Percentiles rank a stretch among this genome's conserved stretches.
phyloP scores from a whole-genome alignment of 2,888 invertebrate species.

The Epiblema foenella region DNA sequence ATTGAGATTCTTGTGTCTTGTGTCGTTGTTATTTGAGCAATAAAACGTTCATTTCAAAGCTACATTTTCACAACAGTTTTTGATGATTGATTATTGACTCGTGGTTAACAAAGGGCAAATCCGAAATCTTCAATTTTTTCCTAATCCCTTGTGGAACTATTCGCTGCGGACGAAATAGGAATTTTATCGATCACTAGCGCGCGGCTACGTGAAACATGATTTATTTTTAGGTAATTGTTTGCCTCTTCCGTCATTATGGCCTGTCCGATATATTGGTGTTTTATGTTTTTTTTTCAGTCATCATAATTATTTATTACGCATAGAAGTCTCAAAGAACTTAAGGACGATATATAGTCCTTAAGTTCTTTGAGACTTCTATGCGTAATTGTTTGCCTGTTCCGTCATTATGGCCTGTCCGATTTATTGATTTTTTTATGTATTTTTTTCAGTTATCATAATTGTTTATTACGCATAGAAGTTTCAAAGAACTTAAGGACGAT shows the following conservation, averaged over 20 bases:
- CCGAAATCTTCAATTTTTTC: slow-evolving; percentile 29
- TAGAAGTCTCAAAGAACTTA: too few relatives aligned
- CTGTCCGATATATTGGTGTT: not conserved
- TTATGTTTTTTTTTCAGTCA: not conserved
- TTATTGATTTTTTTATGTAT: slow-evolving; percentile 4
- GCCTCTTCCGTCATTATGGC: slow-evolving; percentile 1
- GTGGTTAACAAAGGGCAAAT: slow-evolving; percentile 26
- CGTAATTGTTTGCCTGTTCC: too few relatives aligned
- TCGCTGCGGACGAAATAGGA: slow-evolving; percentile 33
- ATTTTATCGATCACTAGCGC: slow-evolving; percentile 28
- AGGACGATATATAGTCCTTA: too few relatives aligned
- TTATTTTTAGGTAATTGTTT: slow-evolving; percentile 38
- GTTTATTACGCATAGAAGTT: too few relatives aligned
- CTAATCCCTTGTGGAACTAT: slow-evolving; percentile 43
- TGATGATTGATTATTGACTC: slow-evolving; percentile 34
- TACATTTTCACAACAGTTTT: slow-evolving; percentile 29
- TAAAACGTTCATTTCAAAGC: slow-evolving; percentile 13
- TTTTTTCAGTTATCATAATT: not conserved
- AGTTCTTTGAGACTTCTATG: too few relatives aligned
- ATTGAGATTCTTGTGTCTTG: not conserved
- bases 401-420: not conserved
- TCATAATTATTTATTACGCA: too few relatives aligned
- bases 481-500: too few relatives aligned
- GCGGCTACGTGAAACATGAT: slow-evolving; percentile 23
- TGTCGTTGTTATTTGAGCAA: slow-evolving; percentile 2